Evolutionary conservation across 1,140 invertebrate species (phyloP).

Genomic region (Drosophila tani): DNA sequence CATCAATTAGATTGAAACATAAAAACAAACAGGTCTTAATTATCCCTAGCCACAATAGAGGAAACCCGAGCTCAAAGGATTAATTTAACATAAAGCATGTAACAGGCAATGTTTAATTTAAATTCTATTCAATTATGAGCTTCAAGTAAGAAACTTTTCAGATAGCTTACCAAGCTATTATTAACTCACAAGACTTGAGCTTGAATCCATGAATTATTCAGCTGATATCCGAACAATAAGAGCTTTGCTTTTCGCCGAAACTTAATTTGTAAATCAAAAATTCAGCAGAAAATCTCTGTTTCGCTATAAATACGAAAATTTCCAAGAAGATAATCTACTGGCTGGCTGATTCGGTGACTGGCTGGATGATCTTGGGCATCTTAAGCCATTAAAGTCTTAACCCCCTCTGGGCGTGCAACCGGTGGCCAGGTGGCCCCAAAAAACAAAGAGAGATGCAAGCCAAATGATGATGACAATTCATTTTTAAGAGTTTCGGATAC

Average conservation of each 20-base stretch:
- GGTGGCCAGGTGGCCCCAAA: constrained; percentile 32
- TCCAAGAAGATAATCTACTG: constrained; percentile 9
- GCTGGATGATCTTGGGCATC: not conserved
- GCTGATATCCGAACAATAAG: not conserved
- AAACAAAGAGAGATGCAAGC: constrained; percentile 15
- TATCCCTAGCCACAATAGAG: not conserved
- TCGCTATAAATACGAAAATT: not conserved
- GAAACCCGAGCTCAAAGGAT: no score
- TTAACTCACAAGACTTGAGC: not conserved
- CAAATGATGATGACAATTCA: constrained; percentile 45
- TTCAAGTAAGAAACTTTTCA: no score
- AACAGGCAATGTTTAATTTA: no score
- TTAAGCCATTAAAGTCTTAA: constrained; percentile 3
- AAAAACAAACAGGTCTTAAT: not conserved
- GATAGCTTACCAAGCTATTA: no score
- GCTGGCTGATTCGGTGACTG: not conserved
- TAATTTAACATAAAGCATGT: no score
- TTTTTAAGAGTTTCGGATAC: constrained; percentile 41
- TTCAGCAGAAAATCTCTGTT: constrained; percentile 1
- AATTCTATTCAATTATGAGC: no score
- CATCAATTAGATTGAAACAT: not conserved
- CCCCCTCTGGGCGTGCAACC: not conserved
- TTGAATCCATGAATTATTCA: not conserved
- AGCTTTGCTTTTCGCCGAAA: not conserved
- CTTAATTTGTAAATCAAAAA: constrained; percentile 1